phyloP scores from a whole-genome alignment of 2,797 vertebrate species.

The Antrozous pallidus region DNA sequence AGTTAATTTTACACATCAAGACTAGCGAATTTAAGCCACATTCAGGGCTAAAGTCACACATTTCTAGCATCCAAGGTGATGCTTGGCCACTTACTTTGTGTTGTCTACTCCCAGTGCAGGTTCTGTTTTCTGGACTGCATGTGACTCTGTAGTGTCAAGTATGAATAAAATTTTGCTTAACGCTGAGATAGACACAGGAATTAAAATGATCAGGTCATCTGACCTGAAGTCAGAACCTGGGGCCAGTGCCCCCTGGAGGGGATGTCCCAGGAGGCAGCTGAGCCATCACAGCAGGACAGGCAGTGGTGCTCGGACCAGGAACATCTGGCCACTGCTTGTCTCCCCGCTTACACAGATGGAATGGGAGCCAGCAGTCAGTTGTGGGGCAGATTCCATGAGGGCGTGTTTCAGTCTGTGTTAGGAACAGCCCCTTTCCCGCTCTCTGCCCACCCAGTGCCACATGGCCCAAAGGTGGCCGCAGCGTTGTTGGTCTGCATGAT shows the following conservation, averaged over 20 bases:
- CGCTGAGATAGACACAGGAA: not conserved
- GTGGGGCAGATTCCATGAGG: not conserved
- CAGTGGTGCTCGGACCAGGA: not conserved
- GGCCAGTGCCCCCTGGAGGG: not conserved
- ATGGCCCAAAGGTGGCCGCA: accelerated
- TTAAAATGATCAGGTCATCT: not conserved
- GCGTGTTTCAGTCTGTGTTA: not conserved
- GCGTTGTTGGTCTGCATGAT: accelerated
- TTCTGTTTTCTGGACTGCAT: not conserved
- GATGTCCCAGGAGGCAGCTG: accelerated
- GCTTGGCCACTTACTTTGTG: not conserved
- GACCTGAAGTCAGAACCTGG: too few relatives aligned
- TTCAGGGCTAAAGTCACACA: accelerated
- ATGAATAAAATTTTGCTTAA: not conserved
- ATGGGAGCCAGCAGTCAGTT: not conserved
- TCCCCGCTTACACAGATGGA: not conserved
- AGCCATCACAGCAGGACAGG: not conserved
- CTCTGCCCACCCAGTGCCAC: accelerated
- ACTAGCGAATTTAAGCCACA: not conserved
- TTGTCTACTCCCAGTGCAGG: not conserved
- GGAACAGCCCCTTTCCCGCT: not conserved
- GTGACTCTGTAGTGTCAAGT: not conserved
- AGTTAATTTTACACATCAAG: not conserved
- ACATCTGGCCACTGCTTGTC: not conserved
- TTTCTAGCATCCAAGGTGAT: not conserved